Evolutionary conservation across 2,113 vertebrate genomes (phyloP), one percentile per base, ranked within the genome.

Genomic region (Chaenocephalus aceratus): DNA sequence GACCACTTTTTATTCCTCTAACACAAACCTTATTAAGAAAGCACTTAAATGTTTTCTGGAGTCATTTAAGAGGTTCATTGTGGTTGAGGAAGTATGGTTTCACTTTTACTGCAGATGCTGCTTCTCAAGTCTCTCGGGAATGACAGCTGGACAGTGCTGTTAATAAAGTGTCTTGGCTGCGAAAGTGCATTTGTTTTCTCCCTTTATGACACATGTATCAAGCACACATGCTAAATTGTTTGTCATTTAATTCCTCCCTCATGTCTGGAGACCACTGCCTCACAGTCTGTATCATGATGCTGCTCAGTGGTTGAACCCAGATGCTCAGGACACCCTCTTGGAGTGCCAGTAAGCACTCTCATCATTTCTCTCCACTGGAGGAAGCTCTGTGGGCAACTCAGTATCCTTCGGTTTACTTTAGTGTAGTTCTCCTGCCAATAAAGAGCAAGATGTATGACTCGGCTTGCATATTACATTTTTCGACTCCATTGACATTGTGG

Each of bases 21-120:
- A 46, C 10, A 83, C 11, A n/a, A 41, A 57, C 11, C 44, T 4
- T 34, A 21, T 71, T 21, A 58, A 66, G 36, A 75, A 77, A 72
- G 5, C 56, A 53, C 44, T 75, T 54, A 7, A 15, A 13, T 13
- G 9, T 65, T 64, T 41, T 49, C 23, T 72, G 34, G 7, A 5
- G 36, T 34, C 8, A 18, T 52, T 69, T 61, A 21, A 69, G 56
- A 36, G 34, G 30, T n/a, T 54, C 6, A 21, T 5, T 49, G 13
- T 70, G 16, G 21, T 14, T 23, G 41, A 63, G 9, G 26, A 52
- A 44, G 6, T 49, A 48, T 6, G 51, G 14, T 44, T 51, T 58
- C 2, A 66, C 34, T 46, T 65, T 30, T 41, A 62, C 46, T 1
- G 1, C 9, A 51, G n/a, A 49, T 18, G 13, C 46, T 15, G 8